Evolutionary conservation across 2,888 invertebrate species (phyloP), one percentile per base, ranked within the genome.

Genomic region (Nomada goodeniana): DNA sequence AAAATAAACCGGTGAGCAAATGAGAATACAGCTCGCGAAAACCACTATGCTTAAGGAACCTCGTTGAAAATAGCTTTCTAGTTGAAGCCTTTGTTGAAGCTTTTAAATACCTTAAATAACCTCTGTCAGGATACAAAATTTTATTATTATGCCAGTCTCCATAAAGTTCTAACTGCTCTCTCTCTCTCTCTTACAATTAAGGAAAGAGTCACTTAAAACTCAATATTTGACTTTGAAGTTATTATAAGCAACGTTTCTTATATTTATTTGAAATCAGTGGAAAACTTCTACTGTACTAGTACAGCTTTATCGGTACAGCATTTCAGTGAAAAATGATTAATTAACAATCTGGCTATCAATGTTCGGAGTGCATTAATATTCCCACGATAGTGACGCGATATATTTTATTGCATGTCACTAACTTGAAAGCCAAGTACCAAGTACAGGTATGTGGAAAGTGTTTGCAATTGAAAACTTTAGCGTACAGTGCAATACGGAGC

Each of bases 401-500:
- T 68, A 42, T 68, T 42, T 42, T 10, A 55, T 53, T 55, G 55
- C 15, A 7, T 42, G 23, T 18, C 9, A 20, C 53, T 61, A 61
- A 42, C 15, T 29, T 10, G 53, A 20, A 20, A 53, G 52, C 53
- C 53, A 18, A 36, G 29, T 15, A 20, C 20, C 53, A 67, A 53
- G 53, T 53, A 15, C 42, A 61, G 20, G 63, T 47, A 44, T 47
- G 23, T 44, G 13, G 20, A 47, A 67, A 67, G 23, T 55, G 36
- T 55, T 42, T 23, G 55, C 42, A 23, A 9, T n/a, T 55, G 15
- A 42, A 55, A 68, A 53, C 20, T 55, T 68, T 23, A 20, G 76
- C 78, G 70, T 68, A 63, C 67, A 78, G 63, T 70, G 76, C 80
- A 83, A 85, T 83, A 81, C 73, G 78, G 67, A 80, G 77, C 70